Percentiles rank a stretch among this genome's conserved stretches.
These are phyloP conservation scores for Xestia xanthographa DNA, from an alignment of 2,888 invertebrate species.

Conservation along the genomic window DNA sequence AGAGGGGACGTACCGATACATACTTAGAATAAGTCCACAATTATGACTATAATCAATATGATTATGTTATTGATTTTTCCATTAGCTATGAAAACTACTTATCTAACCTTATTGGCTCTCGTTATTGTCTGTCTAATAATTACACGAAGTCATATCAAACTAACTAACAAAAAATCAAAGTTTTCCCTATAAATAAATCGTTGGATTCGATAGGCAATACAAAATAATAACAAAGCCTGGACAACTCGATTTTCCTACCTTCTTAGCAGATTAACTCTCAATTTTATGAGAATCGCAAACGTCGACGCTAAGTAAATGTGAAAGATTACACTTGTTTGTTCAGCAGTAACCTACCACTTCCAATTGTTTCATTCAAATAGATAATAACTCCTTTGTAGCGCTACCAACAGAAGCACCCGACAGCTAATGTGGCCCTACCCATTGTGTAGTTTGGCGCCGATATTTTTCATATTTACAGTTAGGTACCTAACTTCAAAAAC, in stretches of 20 bases:
- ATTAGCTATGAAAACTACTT: conserved; percentile 19
- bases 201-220: background rate
- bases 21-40: conserved; percentile 22
- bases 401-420: conserved; percentile 38
- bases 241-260: background rate
- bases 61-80: conserved; percentile 13
- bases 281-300: background rate
- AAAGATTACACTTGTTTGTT: background rate
- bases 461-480: conserved; percentile 52
- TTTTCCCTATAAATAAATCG: background rate
- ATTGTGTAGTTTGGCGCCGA: conserved; percentile 49
- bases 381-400: conserved; percentile 37
- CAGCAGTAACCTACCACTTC: conserved; percentile 8
- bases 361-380: conserved; percentile 31
- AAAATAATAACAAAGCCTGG: background rate
- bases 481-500: conserved; percentile 44
- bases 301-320: background rate
- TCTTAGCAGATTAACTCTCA: background rate
- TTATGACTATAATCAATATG: conserved; percentile 1
- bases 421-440: conserved; percentile 17
- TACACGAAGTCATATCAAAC: background rate
- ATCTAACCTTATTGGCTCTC: conserved; percentile 2
- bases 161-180: background rate
- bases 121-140: background rate
- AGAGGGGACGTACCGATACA: background rate